These are phyloP conservation scores for Lutra lutra DNA, from an alignment of 2,797 vertebrate genomes.

Conservation along the genomic window DNA sequence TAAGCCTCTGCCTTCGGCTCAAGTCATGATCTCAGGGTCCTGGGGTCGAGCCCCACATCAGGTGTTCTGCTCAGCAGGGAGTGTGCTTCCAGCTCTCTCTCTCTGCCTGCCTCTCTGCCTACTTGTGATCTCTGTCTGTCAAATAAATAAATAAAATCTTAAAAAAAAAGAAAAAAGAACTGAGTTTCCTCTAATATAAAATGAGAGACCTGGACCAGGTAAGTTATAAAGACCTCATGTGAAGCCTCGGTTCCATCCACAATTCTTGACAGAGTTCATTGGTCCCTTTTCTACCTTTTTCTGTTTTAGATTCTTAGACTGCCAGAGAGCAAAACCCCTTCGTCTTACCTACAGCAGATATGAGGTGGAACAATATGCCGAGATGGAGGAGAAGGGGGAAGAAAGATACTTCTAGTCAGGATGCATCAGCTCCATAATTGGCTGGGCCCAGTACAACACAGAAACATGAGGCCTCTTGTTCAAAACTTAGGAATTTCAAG, in stretches of 20 bases:
- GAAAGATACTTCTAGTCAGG: background rate
- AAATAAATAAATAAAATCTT: too few relatives aligned
- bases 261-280: background rate
- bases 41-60: too few relatives aligned
- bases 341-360: background rate
- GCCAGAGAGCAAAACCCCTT: background rate
- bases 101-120: too few relatives aligned
- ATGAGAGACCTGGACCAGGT: background rate
- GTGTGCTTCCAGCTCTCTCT: too few relatives aligned
- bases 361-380: background rate
- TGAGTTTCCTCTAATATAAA: background rate
- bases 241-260: background rate
- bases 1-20: too few relatives aligned
- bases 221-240: conserved; percentile 9
- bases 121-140: too few relatives aligned
- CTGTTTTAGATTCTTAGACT: background rate
- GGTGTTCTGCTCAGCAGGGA: too few relatives aligned
- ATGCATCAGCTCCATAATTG: background rate
- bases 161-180: background rate
- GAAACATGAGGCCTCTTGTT: background rate
- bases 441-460: background rate
- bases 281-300: background rate
- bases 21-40: too few relatives aligned
- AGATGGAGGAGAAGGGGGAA: background rate
- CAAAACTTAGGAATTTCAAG: background rate